Conservation (phyloP, 2,113 vertebrate species). For the Choloepus hoffmanni region DNA sequence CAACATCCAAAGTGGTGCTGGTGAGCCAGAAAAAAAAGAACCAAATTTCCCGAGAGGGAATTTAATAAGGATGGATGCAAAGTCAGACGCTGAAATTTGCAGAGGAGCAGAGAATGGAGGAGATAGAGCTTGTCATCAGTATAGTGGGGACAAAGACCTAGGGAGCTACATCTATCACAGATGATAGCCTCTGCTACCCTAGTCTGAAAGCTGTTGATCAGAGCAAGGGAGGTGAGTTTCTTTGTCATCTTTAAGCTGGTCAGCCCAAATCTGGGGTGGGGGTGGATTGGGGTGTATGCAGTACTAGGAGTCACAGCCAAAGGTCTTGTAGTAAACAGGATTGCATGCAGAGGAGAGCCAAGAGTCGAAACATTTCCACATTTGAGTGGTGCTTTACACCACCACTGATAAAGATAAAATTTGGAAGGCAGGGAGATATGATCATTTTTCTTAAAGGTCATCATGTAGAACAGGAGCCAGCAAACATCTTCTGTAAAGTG, state of each 20-base stretch:
- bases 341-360: background rate
- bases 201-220: background rate
- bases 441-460: background rate
- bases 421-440: background rate
- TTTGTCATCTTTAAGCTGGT: background rate
- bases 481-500: background rate
- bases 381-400: background rate
- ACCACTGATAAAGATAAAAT: background rate
- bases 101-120: background rate
- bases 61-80: conserved; percentile 5
- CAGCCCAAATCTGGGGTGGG: background rate
- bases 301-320: background rate
- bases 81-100: background rate
- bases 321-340: background rate
- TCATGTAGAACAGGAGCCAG: background rate
- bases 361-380: background rate
- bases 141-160: background rate
- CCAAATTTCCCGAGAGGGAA: background rate
- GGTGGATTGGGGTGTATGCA: background rate
- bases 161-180: background rate
- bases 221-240: background rate
- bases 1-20: background rate
- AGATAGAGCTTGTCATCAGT: background rate
- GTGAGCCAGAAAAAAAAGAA: background rate
- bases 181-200: background rate